Evolutionary conservation across 2,113 vertebrate genomes (phyloP), one percentile per base, ranked within the genome.

Genomic region (Sinocyclocheilus rhinocerous): DNA sequence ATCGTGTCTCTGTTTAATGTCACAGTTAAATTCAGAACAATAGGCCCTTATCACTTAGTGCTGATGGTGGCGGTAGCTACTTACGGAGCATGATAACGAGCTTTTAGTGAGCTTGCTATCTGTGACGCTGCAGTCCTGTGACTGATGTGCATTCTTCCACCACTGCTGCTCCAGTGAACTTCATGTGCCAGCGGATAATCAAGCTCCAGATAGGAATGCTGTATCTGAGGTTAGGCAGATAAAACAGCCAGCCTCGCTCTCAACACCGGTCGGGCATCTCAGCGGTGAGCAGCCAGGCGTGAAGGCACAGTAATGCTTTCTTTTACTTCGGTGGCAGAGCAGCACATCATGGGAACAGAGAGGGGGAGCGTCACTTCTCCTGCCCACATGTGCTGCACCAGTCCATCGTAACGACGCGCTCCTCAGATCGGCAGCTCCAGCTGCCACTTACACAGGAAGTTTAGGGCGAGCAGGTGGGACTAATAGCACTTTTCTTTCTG

Each of bases 271-370:
- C 89, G 69, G 81, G 79, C 22, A 87, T 91, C 87, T 90, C 39
- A 42, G 39, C 7, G 39, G 7, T 45, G 90, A 90, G 92, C 93
- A 94, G 89, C 90, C 92, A 91, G 88, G 93, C 93, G 88, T 95
- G 86, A 95, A 94, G 93, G 90, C 93, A 88, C 92, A 88, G 90
- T 92, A 93, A 94, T 93, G 94, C 93, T 92, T 93, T 93, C 93
- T 93, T 92, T 72, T 94, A 90, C 93, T 92, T 90, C 88, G 92
- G 90, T 93, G 93, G 92, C 92, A 92, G 92, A 94, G 92, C 91
- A 91, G 91, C 93, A 93, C 94, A 93, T 93, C 90, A 90, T 91
- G 91, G 93, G 92, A 45, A 91, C 91, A 85, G 81, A 76, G 83
- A 80, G 85, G 33, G 78, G 61, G 77, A 84, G 81, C 67, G 79